A percentile compares a stretch with the other conserved stretches of the same genome.
Conservation (phyloP, 2,797 vertebrate species). For the Numenius phaeopus region DNA sequence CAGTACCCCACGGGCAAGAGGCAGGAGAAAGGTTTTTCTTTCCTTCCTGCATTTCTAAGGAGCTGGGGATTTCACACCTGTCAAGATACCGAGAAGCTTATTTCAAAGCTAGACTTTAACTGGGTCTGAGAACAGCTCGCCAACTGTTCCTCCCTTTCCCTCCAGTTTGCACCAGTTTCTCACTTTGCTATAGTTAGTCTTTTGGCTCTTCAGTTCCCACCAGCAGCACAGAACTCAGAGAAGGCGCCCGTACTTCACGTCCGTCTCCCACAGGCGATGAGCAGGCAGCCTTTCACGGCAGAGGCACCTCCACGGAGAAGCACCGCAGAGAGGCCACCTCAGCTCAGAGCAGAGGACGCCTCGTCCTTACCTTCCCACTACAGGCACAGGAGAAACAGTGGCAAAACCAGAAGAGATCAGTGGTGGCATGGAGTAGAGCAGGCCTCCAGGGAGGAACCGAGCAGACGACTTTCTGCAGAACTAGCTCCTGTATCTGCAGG, state of each 20-base stretch:
- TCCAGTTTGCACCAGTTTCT: background rate
- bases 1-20: background rate
- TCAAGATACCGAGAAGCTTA: background rate
- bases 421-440: accelerated
- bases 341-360: background rate
- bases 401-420: background rate
- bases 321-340: background rate
- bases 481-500: background rate
- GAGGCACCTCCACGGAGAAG: background rate
- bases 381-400: accelerated
- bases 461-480: background rate
- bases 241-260: accelerated
- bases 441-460: background rate
- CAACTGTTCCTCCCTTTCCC: background rate
- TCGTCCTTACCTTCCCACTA: background rate
- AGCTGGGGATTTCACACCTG: background rate
- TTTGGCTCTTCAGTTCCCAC: background rate
- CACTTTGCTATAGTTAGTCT: background rate
- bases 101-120: background rate
- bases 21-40: background rate
- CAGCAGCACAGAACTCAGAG: background rate
- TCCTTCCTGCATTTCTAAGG: background rate
- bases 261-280: accelerated
- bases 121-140: accelerated
- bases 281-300: background rate